Evolutionary conservation across 2,888 invertebrate genomes (phyloP).

Genomic region (Drosophila mettleri): DNA sequence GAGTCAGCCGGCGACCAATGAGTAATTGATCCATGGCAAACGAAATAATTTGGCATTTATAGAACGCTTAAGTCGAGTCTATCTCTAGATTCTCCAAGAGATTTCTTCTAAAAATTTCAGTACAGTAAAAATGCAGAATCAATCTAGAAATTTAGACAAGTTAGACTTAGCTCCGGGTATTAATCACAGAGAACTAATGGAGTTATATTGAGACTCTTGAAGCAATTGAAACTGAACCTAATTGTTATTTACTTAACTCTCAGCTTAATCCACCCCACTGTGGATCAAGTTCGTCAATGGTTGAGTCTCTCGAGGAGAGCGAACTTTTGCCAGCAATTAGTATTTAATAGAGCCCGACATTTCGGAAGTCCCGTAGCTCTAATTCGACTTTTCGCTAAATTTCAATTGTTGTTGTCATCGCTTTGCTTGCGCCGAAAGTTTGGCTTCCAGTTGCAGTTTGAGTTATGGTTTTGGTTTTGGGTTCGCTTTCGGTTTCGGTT

Average conservation of each 20-base stretch:
- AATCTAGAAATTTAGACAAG: too few relatives aligned
- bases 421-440: slow-evolving; percentile 25
- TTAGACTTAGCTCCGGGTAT: too few relatives aligned
- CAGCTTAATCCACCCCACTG: neutral
- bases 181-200: too few relatives aligned
- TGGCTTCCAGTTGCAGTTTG: slow-evolving; percentile 8
- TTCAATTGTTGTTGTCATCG: slow-evolving; percentile 79
- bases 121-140: too few relatives aligned
- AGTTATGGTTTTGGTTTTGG: slow-evolving; percentile 12
- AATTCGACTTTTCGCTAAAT: slow-evolving; percentile 30
- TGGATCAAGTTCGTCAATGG: too few relatives aligned
- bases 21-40: slow-evolving; percentile 5
- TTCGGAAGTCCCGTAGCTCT: slow-evolving; percentile 37
- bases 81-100: neutral
- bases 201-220: too few relatives aligned
- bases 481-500: slow-evolving; percentile 8
- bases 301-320: too few relatives aligned
- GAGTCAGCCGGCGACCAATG: neutral
- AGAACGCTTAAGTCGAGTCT: neutral
- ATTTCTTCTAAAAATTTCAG: neutral
- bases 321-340: slow-evolving; percentile 52
- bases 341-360: slow-evolving; percentile 13
- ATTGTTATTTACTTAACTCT: neutral
- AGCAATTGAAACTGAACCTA: neutral
- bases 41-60: neutral